Percentiles rank a stretch among this genome's conserved stretches.
Conservation (phyloP, 1,140 invertebrate species). For the Tribolium castaneum region DNA sequence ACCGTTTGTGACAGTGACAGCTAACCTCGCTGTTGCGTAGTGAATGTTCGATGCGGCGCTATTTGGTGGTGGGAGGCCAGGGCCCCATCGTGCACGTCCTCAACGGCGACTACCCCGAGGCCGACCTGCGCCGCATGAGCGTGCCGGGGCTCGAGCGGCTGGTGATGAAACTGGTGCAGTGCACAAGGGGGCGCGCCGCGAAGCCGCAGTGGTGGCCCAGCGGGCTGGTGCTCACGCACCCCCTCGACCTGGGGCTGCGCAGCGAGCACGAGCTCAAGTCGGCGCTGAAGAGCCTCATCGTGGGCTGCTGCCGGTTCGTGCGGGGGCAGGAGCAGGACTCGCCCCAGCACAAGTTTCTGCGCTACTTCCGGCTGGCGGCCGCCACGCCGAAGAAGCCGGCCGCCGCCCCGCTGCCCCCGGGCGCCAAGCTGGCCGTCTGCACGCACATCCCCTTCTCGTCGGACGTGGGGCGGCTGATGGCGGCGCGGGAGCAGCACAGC, state of each 20-base stretch:
- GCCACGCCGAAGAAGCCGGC: background rate
- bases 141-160: conserved; percentile 45
- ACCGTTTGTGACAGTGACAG: conserved; percentile 7
- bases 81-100: conserved; percentile 28
- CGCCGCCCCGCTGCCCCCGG: conserved; percentile 48
- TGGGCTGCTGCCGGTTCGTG: conserved; percentile 17
- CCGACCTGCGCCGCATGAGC: conserved; percentile 50
- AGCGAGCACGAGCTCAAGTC: background rate
- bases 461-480: conserved; percentile 21
- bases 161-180: conserved; percentile 48
- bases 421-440: conserved; percentile 42
- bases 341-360: background rate
- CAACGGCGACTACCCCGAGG: conserved; percentile 50
- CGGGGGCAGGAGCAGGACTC: background rate
- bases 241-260: conserved; percentile 5
- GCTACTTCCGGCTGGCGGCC: conserved; percentile 14
- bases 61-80: background rate
- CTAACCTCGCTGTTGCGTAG: background rate
- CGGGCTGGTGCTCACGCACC: conserved; percentile 38
- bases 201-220: conserved; percentile 54
- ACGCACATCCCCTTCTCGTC: conserved; percentile 24
- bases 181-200: conserved; percentile 36
- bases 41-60: background rate
- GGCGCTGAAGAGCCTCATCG: conserved; percentile 1
- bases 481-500: background rate